phyloP scores from a whole-genome alignment of 2,113 vertebrate species.

The Cinclus mexicanus region DNA sequence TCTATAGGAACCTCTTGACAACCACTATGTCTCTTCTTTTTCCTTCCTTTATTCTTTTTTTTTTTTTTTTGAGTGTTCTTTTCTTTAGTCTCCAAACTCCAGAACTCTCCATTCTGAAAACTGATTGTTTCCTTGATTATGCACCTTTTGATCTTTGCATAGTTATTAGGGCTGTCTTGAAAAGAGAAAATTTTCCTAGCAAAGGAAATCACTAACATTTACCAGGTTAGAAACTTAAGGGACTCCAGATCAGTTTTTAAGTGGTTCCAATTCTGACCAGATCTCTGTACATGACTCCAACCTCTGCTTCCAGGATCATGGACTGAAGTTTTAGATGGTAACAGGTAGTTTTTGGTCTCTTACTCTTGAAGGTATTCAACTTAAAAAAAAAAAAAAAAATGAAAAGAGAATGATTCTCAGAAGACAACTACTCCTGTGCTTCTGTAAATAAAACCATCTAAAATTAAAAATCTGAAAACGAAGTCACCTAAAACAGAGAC shows the following conservation, averaged over 20 bases:
- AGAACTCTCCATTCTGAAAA: neutral
- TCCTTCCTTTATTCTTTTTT: neutral
- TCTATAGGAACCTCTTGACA: slow-evolving; percentile 20
- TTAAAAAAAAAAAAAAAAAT: neutral
- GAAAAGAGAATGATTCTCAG: neutral
- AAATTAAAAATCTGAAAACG: neutral
- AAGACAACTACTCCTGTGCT: neutral
- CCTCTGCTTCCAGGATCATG: neutral
- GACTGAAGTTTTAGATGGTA: neutral
- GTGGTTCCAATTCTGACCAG: neutral
- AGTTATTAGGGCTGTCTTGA: neutral
- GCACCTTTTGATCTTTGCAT: neutral
- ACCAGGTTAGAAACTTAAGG: neutral
- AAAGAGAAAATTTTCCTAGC: neutral
- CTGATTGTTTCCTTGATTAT: neutral
- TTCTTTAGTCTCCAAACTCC: neutral
- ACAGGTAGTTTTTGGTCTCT: neutral
- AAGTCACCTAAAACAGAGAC: neutral
- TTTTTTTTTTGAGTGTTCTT: neutral
- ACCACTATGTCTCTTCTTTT: slow-evolving; percentile 1
- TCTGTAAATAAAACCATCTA: neutral
- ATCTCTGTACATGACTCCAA: neutral
- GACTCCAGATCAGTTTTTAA: neutral
- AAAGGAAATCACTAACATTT: neutral
- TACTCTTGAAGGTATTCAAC: neutral